phyloP scores from a whole-genome alignment of 2,888 invertebrate species.

The Melangyna quadrimaculata region DNA sequence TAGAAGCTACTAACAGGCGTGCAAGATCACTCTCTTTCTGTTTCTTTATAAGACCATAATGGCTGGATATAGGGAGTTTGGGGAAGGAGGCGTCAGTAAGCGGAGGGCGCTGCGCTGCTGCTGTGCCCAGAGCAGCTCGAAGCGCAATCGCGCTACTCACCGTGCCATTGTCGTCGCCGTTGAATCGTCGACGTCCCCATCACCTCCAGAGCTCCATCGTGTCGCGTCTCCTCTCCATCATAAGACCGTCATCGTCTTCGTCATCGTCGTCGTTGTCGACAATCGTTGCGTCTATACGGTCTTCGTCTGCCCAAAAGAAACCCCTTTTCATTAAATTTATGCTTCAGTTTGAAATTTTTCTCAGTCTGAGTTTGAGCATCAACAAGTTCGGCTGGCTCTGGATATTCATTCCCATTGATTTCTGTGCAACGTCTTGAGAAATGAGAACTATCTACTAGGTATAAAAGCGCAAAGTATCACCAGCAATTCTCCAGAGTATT shows the following conservation, averaged over 20 bases:
- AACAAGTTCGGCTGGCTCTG: slow-evolving; percentile 70
- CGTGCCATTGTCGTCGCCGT: slow-evolving; percentile 7
- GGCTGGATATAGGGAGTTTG: slow-evolving; percentile 11
- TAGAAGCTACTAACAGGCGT: slow-evolving; percentile 27
- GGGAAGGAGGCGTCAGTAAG: not conserved
- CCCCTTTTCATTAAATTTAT: slow-evolving; percentile 77
- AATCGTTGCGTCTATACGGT: slow-evolving; percentile 72
- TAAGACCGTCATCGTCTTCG: slow-evolving; percentile 28
- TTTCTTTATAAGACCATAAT: slow-evolving; percentile 50
- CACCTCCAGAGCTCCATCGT: slow-evolving; percentile 16
- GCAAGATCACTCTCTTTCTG: slow-evolving; percentile 69
- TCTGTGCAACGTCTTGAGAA: slow-evolving; percentile 44
- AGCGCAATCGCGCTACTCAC: slow-evolving; percentile 45
- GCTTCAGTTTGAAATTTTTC: slow-evolving; percentile 77
- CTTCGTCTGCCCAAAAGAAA: slow-evolving; percentile 73
- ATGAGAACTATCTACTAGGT: not conserved
- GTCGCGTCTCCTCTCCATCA: slow-evolving; percentile 19
- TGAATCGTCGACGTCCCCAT: slow-evolving; percentile 34
- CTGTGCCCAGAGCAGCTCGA: slow-evolving; percentile 23
- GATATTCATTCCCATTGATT: slow-evolving; percentile 24
- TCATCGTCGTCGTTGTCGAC: slow-evolving; percentile 49
- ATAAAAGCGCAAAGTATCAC: slow-evolving; percentile 34
- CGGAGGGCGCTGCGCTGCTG: slow-evolving; percentile 8
- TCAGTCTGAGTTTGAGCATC: slow-evolving; percentile 79
- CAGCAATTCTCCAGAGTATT: slow-evolving; percentile 47